These are phyloP conservation scores for Reinhardtius hippoglossoides DNA, from an alignment of 2,113 vertebrate genomes.

Conservation along the genomic window DNA sequence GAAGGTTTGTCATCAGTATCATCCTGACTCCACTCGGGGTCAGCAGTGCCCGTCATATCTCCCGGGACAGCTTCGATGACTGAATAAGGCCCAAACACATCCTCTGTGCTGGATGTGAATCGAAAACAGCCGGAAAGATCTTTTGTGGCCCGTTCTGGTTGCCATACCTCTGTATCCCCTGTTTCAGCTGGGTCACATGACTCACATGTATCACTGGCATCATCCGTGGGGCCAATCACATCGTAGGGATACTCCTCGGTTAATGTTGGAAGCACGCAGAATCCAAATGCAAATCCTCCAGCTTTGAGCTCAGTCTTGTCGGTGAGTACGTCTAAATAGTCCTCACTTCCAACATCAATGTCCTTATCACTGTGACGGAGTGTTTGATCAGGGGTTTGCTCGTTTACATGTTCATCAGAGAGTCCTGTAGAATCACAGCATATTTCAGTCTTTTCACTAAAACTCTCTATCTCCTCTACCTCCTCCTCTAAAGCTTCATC, in stretches of 20 bases:
- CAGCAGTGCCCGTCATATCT: slow-evolving; percentile 63
- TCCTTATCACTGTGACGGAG: slow-evolving; percentile 37
- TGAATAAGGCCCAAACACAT: slow-evolving; percentile 81
- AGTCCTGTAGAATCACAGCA: slow-evolving; percentile 22
- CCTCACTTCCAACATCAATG: slow-evolving; percentile 37
- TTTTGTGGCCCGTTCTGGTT: slow-evolving; percentile 82
- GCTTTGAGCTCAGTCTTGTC: slow-evolving; percentile 52
- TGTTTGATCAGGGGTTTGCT: slow-evolving; percentile 45
- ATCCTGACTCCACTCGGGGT: slow-evolving; percentile 74
- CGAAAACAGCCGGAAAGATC: slow-evolving; percentile 80
- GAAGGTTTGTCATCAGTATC: slow-evolving; percentile 61
- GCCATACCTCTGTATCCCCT: slow-evolving; percentile 75
- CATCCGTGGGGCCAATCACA: slow-evolving; percentile 80
- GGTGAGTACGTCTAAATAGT: slow-evolving; percentile 17
- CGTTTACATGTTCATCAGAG: slow-evolving; percentile 54
- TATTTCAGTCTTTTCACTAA: slow-evolving; percentile 50
- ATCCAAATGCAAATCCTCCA: slow-evolving; percentile 66
- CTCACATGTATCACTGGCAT: slow-evolving; percentile 76
- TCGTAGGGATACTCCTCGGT: slow-evolving; percentile 84
- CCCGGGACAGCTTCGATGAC: slow-evolving; percentile 79
- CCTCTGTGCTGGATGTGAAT: slow-evolving; percentile 79
- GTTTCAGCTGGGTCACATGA: slow-evolving; percentile 72
- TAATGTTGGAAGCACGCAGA: slow-evolving; percentile 76
- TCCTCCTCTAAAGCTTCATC: slow-evolving; percentile 50
- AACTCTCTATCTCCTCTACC: slow-evolving; percentile 35